Base-by-base conservation (phyloP, 2,797 vertebrate genomes). In the Poeciliopsis presidionis region DNA sequence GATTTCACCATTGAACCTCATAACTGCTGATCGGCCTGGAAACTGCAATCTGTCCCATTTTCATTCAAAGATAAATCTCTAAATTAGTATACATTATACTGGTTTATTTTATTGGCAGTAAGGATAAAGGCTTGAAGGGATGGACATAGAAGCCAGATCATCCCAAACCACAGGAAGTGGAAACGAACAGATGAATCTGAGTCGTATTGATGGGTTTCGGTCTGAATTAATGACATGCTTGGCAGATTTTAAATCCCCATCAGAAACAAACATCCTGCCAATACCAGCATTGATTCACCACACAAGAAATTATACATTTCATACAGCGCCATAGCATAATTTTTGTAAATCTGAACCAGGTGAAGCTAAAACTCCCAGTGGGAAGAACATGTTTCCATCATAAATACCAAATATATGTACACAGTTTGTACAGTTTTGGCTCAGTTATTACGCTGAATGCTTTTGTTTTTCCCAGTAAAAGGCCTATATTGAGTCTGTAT, bases 221-320 rank as follows among this genome's bases (percentile, higher is more conserved):
- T 82, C 67, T 84, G 57, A 87, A 87, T 77, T 85, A 25, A 89
- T 92, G 86, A 80, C 59, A 91, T 86, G 90, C 51, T 76, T 81
- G 73, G 83, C 84, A 85, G 84, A 85, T 28, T n/a, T 84, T 82
- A 67, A 83, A 80, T n/a, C 13, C 84, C 76, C 45, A 69, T 78
- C 72, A 87, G 39, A 87, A 89, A 89, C 74, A 80, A 55, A 82
- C n/a, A 78, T 81, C 51, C 74, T 70, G 79, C 77, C 86, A 91
- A 92, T 92, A 89, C 77, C 69, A 59, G 78, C 77, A 53, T 51
- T 67, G 78, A 77, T 90, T 89, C 75, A 81, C 88, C 79, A 86
- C 28, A 83, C 46, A 18, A 18, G 0, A 47, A 16, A 47, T 47
- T 47, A 47, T 4, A 47, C 14, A 5, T 47, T 47, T 47, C 46